Evolutionary conservation across 2,888 invertebrate genomes (phyloP).

Genomic region (Callosobruchus maculatus): DNA sequence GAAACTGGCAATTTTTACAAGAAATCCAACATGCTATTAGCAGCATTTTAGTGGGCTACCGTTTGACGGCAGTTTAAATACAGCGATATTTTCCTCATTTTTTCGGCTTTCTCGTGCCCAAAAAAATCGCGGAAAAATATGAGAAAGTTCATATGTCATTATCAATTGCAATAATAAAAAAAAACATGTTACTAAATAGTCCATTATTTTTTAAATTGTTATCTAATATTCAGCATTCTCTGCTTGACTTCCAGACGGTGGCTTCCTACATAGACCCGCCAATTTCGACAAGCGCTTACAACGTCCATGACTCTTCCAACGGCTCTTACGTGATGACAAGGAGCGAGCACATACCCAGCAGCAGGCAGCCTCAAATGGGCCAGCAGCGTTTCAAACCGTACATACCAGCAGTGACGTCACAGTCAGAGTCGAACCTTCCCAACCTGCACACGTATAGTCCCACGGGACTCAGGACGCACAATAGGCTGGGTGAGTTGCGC

Average conservation of each 20-base stretch:
- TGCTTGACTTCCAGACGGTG: slow-evolving; percentile 32
- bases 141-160: no score
- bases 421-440: slow-evolving; percentile 49
- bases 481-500: slow-evolving; percentile 37
- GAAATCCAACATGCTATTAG: no score
- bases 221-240: no score
- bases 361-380: slow-evolving; percentile 18
- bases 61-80: no score
- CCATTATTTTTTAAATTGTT: no score
- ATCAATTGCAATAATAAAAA: no score
- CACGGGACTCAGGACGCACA: slow-evolving; percentile 41
- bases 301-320: slow-evolving; percentile 42
- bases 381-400: slow-evolving; percentile 35
- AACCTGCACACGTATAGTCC: slow-evolving; percentile 43
- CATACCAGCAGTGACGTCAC: slow-evolving; percentile 41
- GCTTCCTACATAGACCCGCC: slow-evolving; percentile 54
- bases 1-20: no score
- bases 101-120: no score
- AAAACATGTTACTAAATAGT: no score
- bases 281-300: slow-evolving; percentile 48
- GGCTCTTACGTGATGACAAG: slow-evolving; percentile 36
- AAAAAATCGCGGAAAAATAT: no score
- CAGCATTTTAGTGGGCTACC: no score
- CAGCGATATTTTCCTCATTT: no score
- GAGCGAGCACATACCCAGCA: slow-evolving; percentile 33